Evolutionary conservation across 2,888 invertebrate species (phyloP).

Genomic region (Osmoderma eremita): DNA sequence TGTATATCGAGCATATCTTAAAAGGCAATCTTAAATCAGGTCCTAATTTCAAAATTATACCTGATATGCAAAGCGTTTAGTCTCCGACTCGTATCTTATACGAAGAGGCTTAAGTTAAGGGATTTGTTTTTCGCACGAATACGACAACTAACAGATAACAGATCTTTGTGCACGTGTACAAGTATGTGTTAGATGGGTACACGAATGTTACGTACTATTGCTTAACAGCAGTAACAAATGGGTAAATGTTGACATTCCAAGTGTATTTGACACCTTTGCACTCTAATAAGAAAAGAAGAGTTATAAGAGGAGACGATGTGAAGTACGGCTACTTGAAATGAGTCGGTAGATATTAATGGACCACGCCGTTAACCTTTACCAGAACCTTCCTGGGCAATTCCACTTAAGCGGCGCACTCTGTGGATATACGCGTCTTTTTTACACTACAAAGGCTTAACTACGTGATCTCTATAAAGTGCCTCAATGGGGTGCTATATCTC

Average conservation of each 20-base stretch:
- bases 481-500: too few species aligned
- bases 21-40: neutral
- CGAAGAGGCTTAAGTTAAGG: neutral
- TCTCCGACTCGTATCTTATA: neutral
- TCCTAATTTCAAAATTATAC: neutral
- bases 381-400: conserved; percentile 15
- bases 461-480: too few species aligned
- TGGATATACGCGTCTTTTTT: too few species aligned
- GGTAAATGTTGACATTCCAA: conserved; percentile 26
- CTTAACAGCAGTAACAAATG: conserved; percentile 26
- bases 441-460: too few species aligned
- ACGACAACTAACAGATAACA: conserved; percentile 18
- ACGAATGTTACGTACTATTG: conserved; percentile 22
- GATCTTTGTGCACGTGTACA: too few species aligned
- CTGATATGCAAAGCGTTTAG: neutral
- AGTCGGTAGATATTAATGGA: conserved; percentile 22
- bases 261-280: conserved; percentile 29
- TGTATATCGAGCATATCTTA: neutral
- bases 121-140: conserved; percentile 16
- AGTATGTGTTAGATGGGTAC: conserved; percentile 8
- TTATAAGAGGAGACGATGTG: conserved; percentile 6
- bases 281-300: conserved; percentile 27
- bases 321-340: conserved; percentile 22
- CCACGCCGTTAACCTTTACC: conserved; percentile 24
- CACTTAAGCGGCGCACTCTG: neutral